Conservation (phyloP, 2,888 invertebrate species). For the Lochmaea capreae region DNA sequence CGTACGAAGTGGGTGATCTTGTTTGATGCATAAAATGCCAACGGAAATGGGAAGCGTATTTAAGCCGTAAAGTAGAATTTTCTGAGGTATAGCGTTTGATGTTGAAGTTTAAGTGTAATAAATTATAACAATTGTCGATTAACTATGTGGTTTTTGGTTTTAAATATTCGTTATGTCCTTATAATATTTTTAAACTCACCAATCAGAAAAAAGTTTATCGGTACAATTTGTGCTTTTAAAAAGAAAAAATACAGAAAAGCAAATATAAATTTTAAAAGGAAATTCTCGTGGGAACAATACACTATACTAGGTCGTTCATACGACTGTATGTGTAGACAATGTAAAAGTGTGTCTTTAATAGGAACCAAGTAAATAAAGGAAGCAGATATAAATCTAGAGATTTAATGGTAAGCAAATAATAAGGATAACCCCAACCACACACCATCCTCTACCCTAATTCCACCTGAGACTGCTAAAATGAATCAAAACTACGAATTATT, state of each 20-base stretch:
- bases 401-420: conserved; percentile 18
- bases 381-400: conserved; percentile 14
- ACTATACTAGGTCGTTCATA: conserved; percentile 7
- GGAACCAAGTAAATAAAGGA: conserved; percentile 20
- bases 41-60: conserved; percentile 23
- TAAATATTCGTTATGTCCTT: too few relatives aligned
- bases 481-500: not conserved
- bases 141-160: too few relatives aligned
- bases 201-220: too few relatives aligned
- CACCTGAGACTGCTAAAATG: not conserved
- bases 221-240: too few relatives aligned
- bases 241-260: too few relatives aligned
- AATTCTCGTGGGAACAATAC: not conserved
- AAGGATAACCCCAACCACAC: not conserved
- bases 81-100: not conserved
- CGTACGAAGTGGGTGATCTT: conserved; percentile 27
- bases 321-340: not conserved
- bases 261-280: not conserved
- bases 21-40: conserved; percentile 21
- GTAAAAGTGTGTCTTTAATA: conserved; percentile 19
- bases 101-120: not conserved
- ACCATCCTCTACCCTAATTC: not conserved
- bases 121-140: not conserved
- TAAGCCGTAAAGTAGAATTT: conserved; percentile 5
- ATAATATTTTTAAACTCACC: too few relatives aligned